phyloP scores from a whole-genome alignment of 2,888 invertebrate species.

The Hirtodrosophila trivittata region DNA sequence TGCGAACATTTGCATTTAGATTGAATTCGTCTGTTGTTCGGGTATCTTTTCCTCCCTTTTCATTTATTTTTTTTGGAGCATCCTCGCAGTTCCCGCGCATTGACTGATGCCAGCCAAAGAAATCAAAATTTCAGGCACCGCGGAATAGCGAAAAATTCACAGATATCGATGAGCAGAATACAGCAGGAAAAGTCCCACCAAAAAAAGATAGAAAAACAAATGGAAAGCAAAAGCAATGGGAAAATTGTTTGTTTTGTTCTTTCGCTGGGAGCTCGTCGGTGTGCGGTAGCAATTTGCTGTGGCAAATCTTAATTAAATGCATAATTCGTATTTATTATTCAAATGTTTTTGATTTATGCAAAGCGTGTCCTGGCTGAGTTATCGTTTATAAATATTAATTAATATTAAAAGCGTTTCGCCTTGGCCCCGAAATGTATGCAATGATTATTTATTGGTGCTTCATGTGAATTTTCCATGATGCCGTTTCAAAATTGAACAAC shows the following conservation, averaged over 20 bases:
- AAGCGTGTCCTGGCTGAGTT: slow-evolving; percentile 44
- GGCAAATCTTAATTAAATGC: slow-evolving; percentile 78
- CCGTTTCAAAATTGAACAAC: slow-evolving; percentile 51
- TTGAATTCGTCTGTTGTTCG: slow-evolving; percentile 68
- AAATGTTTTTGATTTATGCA: slow-evolving; percentile 75
- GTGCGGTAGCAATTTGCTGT: slow-evolving; percentile 24
- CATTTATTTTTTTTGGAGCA: background rate
- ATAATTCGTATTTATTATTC: slow-evolving; percentile 80
- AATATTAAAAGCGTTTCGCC: slow-evolving; percentile 26
- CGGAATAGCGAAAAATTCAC: slow-evolving; percentile 24
- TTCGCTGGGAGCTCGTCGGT: background rate
- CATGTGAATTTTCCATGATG: slow-evolving; percentile 34
- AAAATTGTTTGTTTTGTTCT: slow-evolving; percentile 48
- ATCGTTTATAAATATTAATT: slow-evolving; percentile 75
- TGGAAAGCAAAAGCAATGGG: slow-evolving; percentile 22
- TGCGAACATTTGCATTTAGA: slow-evolving; percentile 75
- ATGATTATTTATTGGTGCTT: slow-evolving; percentile 38
- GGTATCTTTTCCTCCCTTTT: slow-evolving; percentile 7
- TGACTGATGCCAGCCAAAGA: slow-evolving; percentile 69
- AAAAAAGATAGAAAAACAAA: slow-evolving; percentile 10
- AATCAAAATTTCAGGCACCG: slow-evolving; percentile 64
- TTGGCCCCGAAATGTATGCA: slow-evolving; percentile 21
- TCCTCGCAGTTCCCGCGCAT: slow-evolving; percentile 13
- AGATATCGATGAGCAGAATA: slow-evolving; percentile 43
- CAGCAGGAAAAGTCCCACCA: background rate